A percentile compares a stretch with the other conserved stretches of the same genome.
These are phyloP conservation scores for Andrena marginata DNA, from an alignment of 2,888 invertebrate genomes.

Conservation along the genomic window DNA sequence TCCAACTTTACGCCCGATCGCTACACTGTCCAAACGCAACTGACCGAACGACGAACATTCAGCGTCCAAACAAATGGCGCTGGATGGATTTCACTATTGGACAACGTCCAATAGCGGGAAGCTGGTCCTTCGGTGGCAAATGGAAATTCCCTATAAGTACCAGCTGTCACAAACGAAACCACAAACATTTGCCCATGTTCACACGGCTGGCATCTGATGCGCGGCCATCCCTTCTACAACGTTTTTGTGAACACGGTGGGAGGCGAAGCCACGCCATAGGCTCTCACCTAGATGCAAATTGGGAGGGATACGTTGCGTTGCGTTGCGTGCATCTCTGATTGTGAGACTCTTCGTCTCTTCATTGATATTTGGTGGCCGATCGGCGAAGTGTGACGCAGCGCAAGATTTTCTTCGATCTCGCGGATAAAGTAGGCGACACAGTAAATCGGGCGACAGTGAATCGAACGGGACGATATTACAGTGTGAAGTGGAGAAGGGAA, in stretches of 20 bases:
- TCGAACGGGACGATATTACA: conserved; percentile 31
- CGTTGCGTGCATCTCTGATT: neutral
- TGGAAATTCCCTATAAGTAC: conserved; percentile 15
- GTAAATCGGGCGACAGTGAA: conserved; percentile 39
- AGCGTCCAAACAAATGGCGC: conserved; percentile 72
- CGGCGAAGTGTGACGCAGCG: conserved; percentile 23
- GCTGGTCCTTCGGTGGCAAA: neutral
- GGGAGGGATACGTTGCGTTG: neutral
- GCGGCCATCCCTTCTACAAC: no score
- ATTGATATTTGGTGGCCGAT: conserved; percentile 35
- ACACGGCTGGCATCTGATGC: no score
- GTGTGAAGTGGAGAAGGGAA: conserved; percentile 55
- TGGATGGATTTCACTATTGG: conserved; percentile 15
- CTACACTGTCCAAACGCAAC: conserved; percentile 48
- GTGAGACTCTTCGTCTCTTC: no score
- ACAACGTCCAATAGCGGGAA: conserved; percentile 13
- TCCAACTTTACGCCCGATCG: neutral
- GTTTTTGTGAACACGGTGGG: no score
- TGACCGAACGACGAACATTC: conserved; percentile 49
- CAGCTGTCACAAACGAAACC: no score
- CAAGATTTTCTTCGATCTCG: conserved; percentile 1
- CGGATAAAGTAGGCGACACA: neutral
- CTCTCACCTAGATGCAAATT: no score
- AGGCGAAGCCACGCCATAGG: no score
- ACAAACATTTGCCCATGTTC: no score